Evolutionary conservation across 2,888 invertebrate genomes (phyloP).

Genomic region (Nasonovia ribisnigri): DNA sequence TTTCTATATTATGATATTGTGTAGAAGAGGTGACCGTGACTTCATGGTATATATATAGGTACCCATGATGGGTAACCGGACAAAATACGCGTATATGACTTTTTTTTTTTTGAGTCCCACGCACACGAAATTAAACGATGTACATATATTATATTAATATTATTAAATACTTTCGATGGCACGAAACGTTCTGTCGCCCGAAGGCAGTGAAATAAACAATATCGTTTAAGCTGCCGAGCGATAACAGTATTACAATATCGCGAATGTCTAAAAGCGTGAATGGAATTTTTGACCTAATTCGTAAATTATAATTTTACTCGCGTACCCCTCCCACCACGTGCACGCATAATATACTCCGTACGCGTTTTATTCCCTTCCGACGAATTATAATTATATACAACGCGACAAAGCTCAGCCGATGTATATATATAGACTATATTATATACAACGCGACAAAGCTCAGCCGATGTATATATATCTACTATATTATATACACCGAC

Average conservation of each 20-base stretch:
- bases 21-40: slow-evolving; percentile 29
- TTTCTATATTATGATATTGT: neutral
- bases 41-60: neutral
- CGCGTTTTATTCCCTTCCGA: neutral
- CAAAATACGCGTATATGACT: neutral
- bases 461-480: neutral
- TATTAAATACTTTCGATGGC: slow-evolving; percentile 1
- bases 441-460: neutral
- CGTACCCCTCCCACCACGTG: neutral
- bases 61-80: neutral
- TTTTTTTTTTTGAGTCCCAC: slow-evolving; percentile 64
- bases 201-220: neutral
- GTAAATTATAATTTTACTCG: neutral
- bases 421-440: neutral
- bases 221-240: neutral
- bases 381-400: too few species aligned
- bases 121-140: slow-evolving; percentile 57
- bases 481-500: neutral
- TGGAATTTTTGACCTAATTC: neutral
- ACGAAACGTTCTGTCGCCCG: slow-evolving; percentile 23
- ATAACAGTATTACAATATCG: neutral
- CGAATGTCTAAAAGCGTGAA: neutral
- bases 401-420: too few species aligned
- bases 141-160: neutral
- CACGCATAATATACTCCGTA: neutral